Base-by-base conservation (phyloP, 2,888 invertebrate species). In the Ypsolopha scabrella region DNA sequence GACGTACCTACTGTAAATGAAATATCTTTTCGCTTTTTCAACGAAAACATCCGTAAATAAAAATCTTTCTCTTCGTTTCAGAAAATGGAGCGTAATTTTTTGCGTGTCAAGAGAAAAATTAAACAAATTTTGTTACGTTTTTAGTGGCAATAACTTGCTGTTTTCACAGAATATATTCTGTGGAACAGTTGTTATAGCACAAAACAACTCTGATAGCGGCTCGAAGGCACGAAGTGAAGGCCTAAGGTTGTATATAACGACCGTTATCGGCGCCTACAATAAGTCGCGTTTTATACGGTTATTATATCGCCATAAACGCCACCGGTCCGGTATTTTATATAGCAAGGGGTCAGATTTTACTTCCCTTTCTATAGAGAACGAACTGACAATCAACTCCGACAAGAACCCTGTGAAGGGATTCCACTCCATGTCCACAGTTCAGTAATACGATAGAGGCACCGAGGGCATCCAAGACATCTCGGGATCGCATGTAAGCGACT, bases 271-370 rank as follows among this genome's bases (percentile, higher is more conserved):
- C 76, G 79, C 75, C 77, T 79, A 82, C 83, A 86, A 86, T 83
- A 85, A 85, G 83, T 85, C 81, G 80, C 78, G 74, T 86, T 87
- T 87, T 86, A 87, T 87, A 85, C 72, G 81, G 82, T 83, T 86
- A 87, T 87, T 86, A 86, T 85, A 82, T 83, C 77, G 71, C 78
- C 76, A 83, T 87, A 86, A 86, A 82, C 75, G 80, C 77, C 83
- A 82, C 82, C 81, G 83, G 85, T 75, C 49, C 82, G 77, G 77
- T 81, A 80, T 81, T 82, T 82, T 82, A 85, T 86, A 82, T 80
- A 82, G 78, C 82, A 72, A 75, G 74, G 72, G 72, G 77, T 76
- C 82, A 79, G 80, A 80, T 82, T 83, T 82, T 82, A 78, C 80
- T 74, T 78, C 75, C 75, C 72, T 72, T 68, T 43, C 7, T 9